These are phyloP conservation scores for Bimastos eiseni DNA, from an alignment of 2,888 invertebrate species.

Conservation along the genomic window DNA sequence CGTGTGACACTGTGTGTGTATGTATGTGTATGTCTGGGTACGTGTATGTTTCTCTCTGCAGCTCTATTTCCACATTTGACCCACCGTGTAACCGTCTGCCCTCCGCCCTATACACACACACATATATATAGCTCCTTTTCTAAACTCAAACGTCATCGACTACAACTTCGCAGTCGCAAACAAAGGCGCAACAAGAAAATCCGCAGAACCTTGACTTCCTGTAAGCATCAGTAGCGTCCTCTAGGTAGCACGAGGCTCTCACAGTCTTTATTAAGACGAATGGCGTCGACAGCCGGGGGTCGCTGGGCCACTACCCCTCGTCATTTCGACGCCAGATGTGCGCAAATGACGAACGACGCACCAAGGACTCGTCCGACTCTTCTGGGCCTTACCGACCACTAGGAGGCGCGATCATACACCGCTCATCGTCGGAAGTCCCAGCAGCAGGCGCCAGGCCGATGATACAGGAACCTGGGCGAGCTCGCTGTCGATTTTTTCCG, in stretches of 20 bases:
- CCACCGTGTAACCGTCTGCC: neutral
- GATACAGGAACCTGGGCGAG: neutral
- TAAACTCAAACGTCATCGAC: neutral
- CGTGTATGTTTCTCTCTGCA: neutral
- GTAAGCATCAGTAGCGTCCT: neutral
- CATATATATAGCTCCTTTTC: neutral
- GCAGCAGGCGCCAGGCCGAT: neutral
- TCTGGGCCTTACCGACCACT: neutral
- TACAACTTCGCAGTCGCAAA: neutral
- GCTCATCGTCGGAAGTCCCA: constrained; percentile 16
- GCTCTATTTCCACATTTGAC: neutral
- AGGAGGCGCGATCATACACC: constrained; percentile 5
- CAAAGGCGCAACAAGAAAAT: neutral
- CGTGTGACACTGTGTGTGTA: neutral
- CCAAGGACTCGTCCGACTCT: constrained; percentile 21
- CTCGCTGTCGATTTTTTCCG: neutral
- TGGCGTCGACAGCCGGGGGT: neutral
- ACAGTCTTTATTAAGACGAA: neutral
- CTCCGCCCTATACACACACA: neutral
- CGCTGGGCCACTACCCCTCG: neutral
- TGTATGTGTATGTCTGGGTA: neutral
- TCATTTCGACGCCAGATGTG: constrained; percentile 18
- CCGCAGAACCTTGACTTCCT: neutral
- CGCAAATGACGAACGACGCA: neutral
- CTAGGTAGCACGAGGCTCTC: neutral